Evolutionary conservation across 2,113 vertebrate genomes (phyloP).

Genomic region (Campylorhamphus procurvoides): DNA sequence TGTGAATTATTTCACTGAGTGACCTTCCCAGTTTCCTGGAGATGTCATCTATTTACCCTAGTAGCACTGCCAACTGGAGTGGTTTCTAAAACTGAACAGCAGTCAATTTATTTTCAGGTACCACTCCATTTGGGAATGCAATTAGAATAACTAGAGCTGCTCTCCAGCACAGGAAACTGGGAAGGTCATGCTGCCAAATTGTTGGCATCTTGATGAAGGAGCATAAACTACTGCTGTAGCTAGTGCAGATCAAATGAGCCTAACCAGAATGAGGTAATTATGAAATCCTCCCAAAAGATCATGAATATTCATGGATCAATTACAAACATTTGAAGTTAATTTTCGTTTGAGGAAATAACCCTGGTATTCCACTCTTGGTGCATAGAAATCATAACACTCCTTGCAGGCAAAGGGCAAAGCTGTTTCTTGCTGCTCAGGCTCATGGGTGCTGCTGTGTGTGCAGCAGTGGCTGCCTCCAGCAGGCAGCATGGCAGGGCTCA

Average conservation of each 20-base stretch:
- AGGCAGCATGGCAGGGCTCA: rapidly evolving
- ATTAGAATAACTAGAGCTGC: conserved; percentile 19
- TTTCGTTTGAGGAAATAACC: neutral
- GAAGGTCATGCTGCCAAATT: neutral
- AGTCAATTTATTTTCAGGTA: conserved; percentile 41
- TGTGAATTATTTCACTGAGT: neutral
- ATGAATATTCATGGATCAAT: conserved; percentile 32
- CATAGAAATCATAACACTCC: neutral
- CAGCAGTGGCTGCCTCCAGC: neutral
- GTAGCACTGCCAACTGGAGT: neutral
- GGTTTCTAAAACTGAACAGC: conserved; percentile 27
- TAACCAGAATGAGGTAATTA: conserved; percentile 26
- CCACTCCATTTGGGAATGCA: conserved; percentile 50
- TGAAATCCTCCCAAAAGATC: conserved; percentile 22
- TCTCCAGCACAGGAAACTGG: conserved; percentile 44
- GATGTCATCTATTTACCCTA: neutral
- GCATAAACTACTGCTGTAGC: neutral
- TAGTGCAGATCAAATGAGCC: conserved; percentile 24
- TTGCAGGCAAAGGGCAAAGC: neutral
- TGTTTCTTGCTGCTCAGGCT: neutral
- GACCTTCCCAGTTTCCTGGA: conserved; percentile 6
- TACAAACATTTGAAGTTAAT: conserved; percentile 12
- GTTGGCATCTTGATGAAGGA: conserved; percentile 36
- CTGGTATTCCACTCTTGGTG: neutral
- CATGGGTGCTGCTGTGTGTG: rapidly evolving